A percentile compares a stretch with the other conserved stretches of the same genome.
Conservation (phyloP, 2,797 vertebrate genomes). For the Pseudochirops cupreus region DNA sequence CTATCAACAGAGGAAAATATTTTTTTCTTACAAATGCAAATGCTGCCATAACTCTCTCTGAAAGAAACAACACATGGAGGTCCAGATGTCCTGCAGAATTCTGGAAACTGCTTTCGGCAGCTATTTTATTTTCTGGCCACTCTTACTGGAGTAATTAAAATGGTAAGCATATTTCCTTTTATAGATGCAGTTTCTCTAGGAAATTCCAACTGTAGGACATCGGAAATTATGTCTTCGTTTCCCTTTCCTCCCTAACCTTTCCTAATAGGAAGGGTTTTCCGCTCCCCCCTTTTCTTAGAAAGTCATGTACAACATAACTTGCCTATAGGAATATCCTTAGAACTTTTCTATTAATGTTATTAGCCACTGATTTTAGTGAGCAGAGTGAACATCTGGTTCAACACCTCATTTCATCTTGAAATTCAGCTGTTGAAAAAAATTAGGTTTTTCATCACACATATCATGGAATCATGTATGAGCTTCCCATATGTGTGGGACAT, state of each 20-base stretch:
- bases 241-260: background rate
- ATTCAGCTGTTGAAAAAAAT: background rate
- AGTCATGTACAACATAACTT: background rate
- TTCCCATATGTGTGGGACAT: background rate
- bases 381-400: background rate
- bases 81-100: conserved; percentile 37
- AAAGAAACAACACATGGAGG: background rate
- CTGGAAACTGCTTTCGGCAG: background rate
- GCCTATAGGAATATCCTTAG: background rate
- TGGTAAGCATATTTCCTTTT: conserved; percentile 1
- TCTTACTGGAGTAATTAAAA: background rate
- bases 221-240: background rate
- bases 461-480: background rate
- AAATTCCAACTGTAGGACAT: background rate
- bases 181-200: background rate
- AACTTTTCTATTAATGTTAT: background rate
- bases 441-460: background rate
- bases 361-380: background rate
- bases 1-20: background rate
- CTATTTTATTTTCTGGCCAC: conserved; percentile 2
- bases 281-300: background rate
- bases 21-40: background rate
- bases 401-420: background rate
- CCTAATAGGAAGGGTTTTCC: background rate
- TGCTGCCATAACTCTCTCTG: conserved; percentile 4